These are phyloP conservation scores for Rhamphomyia laevipes DNA, from an alignment of 2,888 invertebrate species.

Conservation along the genomic window DNA sequence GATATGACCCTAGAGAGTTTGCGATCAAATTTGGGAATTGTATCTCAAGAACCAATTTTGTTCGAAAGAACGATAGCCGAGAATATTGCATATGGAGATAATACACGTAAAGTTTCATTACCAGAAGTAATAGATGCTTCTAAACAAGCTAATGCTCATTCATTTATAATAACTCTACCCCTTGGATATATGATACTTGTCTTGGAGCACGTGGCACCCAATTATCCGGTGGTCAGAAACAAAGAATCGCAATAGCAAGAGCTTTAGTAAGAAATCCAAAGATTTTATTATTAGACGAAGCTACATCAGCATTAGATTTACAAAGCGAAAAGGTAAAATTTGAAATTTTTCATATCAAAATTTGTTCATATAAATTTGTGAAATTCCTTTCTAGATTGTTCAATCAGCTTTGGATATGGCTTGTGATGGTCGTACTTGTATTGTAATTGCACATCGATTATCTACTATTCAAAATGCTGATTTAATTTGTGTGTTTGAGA, in stretches of 20 bases:
- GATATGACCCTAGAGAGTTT: slow-evolving; percentile 48
- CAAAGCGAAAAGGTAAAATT: slow-evolving; percentile 55
- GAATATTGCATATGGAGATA: slow-evolving; percentile 86
- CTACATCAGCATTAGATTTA: slow-evolving; percentile 65
- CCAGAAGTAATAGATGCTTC: slow-evolving; percentile 67
- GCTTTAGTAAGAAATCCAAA: slow-evolving; percentile 61
- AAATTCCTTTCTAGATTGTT: slow-evolving; percentile 41
- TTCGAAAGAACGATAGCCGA: slow-evolving; percentile 80
- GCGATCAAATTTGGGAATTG: slow-evolving; percentile 68
- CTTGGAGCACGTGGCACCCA: slow-evolving; percentile 65
- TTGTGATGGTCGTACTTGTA: slow-evolving; percentile 66
- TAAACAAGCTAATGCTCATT: slow-evolving; percentile 75
- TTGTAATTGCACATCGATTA: slow-evolving; percentile 77
- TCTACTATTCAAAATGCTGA: slow-evolving; percentile 74
- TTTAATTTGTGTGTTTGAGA: slow-evolving; percentile 69
- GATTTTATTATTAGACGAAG: slow-evolving; percentile 58
- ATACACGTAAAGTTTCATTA: slow-evolving; percentile 46
- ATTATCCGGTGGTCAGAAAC: slow-evolving; percentile 75
- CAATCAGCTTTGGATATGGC: slow-evolving; percentile 77
- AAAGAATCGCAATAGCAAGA: slow-evolving; percentile 68
- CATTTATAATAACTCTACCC: slow-evolving; percentile 67
- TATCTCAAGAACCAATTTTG: slow-evolving; percentile 82
- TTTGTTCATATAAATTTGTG: not conserved
- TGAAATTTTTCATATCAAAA: not conserved
- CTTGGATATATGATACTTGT: slow-evolving; percentile 59